A percentile compares a stretch with the other conserved stretches of the same genome.
These are phyloP conservation scores for Rhynchonycteris naso DNA, from an alignment of 2,797 vertebrate species.

Conservation along the genomic window DNA sequence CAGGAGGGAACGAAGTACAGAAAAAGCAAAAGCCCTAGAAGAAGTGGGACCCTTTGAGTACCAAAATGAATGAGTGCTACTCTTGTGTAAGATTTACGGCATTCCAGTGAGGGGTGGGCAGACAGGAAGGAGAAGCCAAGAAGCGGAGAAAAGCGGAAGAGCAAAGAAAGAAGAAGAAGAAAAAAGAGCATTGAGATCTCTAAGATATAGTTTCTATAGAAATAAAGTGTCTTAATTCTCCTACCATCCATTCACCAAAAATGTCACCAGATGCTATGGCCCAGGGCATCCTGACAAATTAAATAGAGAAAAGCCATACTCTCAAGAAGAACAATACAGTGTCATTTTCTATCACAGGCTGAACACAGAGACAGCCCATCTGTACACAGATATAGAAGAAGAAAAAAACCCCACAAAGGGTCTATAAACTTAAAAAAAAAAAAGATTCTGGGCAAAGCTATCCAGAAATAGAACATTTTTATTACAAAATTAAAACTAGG, in stretches of 20 bases:
- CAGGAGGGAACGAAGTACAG: not conserved
- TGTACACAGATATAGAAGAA: not conserved
- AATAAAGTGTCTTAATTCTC: constrained; percentile 29
- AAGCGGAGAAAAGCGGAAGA: not conserved
- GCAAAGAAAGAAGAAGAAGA: not conserved
- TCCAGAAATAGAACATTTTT: constrained; percentile 85
- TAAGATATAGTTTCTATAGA: not conserved
- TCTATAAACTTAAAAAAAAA: constrained; percentile 54
- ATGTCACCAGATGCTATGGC: constrained; percentile 15
- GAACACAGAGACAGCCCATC: constrained; percentile 35
- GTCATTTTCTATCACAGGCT: not conserved
- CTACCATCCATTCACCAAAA: not conserved
- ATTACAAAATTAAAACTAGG: constrained; percentile 83
- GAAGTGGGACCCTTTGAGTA: not conserved
- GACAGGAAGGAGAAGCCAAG: not conserved
- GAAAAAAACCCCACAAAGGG: not conserved
- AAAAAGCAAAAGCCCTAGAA: not conserved
- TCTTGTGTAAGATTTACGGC: accelerated
- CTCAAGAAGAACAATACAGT: not conserved
- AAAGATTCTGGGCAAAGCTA: constrained; percentile 58
- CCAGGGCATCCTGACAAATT: not conserved
- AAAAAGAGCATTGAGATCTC: not conserved
- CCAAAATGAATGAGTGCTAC: not conserved
- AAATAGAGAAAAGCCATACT: not conserved
- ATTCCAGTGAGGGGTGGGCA: accelerated